Percentiles rank a stretch among this genome's conserved stretches.
These are phyloP conservation scores for Drosophila gunungcola DNA, from an alignment of 1,140 invertebrate genomes.

Conservation along the genomic window DNA sequence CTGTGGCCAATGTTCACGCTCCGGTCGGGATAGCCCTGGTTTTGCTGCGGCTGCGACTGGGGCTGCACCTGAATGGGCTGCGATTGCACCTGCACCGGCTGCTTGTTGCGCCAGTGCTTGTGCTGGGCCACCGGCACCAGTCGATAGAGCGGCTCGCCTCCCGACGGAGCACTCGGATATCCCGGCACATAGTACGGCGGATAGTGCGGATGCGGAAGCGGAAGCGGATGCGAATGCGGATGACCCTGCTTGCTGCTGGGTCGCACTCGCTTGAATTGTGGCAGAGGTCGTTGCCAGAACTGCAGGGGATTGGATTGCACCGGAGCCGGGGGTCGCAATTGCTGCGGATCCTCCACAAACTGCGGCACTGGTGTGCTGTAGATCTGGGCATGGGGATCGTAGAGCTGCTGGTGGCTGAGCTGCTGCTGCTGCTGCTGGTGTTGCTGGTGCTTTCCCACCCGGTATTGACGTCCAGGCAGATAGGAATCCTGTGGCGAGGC, in stretches of 20 bases:
- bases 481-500: conserved; percentile 32
- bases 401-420: conserved; percentile 22
- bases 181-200: conserved; percentile 67
- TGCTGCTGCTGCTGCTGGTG: conserved; percentile 33
- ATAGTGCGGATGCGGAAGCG: conserved; percentile 46
- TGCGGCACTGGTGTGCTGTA: conserved; percentile 31
- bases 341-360: conserved; percentile 63
- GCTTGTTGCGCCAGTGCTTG: conserved; percentile 59
- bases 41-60: conserved; percentile 6
- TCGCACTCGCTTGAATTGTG: conserved; percentile 52
- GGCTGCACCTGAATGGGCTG: conserved; percentile 77
- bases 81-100: conserved; percentile 48
- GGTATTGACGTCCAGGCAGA: conserved; percentile 50
- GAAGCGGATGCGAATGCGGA: conserved; percentile 1
- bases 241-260: conserved; percentile 36
- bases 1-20: conserved; percentile 63
- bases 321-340: conserved; percentile 46
- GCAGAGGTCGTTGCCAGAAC: conserved; percentile 52
- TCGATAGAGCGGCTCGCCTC: conserved; percentile 65
- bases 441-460: conserved; percentile 55
- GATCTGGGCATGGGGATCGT: conserved; percentile 25
- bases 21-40: conserved; percentile 58
- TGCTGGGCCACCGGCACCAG: conserved; percentile 73
- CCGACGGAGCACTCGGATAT: conserved; percentile 47
- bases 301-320: conserved; percentile 40